Percentiles rank a stretch among this genome's conserved stretches.
These are phyloP conservation scores for Drosophila erecta DNA, from an alignment of 1,140 invertebrate genomes.

Conservation along the genomic window DNA sequence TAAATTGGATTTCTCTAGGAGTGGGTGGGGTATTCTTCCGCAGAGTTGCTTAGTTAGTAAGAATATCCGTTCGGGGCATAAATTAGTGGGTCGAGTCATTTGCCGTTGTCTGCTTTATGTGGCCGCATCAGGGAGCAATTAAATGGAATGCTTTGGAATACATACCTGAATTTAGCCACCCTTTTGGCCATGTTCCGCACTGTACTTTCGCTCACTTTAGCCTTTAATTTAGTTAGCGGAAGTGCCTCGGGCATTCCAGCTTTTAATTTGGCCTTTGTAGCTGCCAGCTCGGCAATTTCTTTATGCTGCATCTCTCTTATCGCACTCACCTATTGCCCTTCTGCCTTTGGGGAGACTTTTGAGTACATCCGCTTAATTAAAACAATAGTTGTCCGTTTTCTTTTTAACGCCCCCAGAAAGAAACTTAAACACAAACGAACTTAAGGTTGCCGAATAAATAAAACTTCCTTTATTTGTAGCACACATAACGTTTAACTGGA, in stretches of 20 bases:
- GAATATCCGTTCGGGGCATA: slow-evolving; percentile 52
- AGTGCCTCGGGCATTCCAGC: slow-evolving; percentile 34
- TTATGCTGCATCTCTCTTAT: slow-evolving; percentile 53
- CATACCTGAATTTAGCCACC: slow-evolving; percentile 9
- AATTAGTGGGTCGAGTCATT: slow-evolving; percentile 62
- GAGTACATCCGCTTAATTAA: slow-evolving; percentile 58
- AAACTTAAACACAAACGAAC: background rate
- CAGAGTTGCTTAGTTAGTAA: slow-evolving; percentile 63
- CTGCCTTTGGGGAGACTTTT: slow-evolving; percentile 2
- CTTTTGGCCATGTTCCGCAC: slow-evolving; percentile 8
- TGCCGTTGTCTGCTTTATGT: slow-evolving; percentile 41
- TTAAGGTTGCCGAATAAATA: slow-evolving; percentile 54
- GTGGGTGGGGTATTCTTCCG: background rate
- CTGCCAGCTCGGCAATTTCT: slow-evolving; percentile 20
- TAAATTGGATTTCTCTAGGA: slow-evolving; percentile 68
- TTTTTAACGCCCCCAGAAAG: background rate
- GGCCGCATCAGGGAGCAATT: slow-evolving; percentile 36
- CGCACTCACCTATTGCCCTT: slow-evolving; percentile 31
- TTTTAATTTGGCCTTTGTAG: slow-evolving; percentile 58
- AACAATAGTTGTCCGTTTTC: slow-evolving; percentile 22
- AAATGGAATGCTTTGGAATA: slow-evolving; percentile 20
- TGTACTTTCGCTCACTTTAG: slow-evolving; percentile 5
- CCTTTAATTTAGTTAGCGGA: slow-evolving; percentile 62
- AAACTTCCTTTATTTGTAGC: slow-evolving; percentile 70
- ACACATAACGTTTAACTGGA: slow-evolving; percentile 63